Conservation (phyloP, 1,140 invertebrate species). For the Drosophila serrata region DNA sequence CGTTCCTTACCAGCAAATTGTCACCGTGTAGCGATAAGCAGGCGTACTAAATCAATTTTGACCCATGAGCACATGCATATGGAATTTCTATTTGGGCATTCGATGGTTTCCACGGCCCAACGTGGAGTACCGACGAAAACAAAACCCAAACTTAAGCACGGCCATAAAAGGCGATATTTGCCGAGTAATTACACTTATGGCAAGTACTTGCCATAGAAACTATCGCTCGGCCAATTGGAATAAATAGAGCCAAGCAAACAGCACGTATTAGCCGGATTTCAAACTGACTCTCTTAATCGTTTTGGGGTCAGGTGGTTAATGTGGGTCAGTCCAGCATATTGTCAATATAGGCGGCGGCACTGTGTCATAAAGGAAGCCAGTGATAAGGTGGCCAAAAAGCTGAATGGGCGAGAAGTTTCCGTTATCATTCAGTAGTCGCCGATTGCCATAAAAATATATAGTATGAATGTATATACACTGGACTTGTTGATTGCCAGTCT, state of each 20-base stretch:
- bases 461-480: conserved; percentile 9
- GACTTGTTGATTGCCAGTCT: conserved; percentile 14
- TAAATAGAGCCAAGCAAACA: conserved; percentile 14
- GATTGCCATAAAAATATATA: conserved; percentile 27
- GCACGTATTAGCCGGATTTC: conserved; percentile 23
- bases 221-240: conserved; percentile 13
- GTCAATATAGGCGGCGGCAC: conserved; percentile 32
- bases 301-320: conserved; percentile 26
- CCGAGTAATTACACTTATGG: conserved; percentile 34
- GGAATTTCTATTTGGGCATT: conserved; percentile 54
- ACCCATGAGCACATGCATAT: conserved; percentile 57
- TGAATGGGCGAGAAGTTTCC: conserved; percentile 33
- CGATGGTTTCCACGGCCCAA: conserved; percentile 10
- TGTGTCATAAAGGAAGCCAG: conserved; percentile 19
- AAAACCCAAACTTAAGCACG: conserved; percentile 55
- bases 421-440: conserved; percentile 33
- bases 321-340: conserved; percentile 41
- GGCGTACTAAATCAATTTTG: conserved; percentile 44
- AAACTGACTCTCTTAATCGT: neutral
- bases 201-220: conserved; percentile 19
- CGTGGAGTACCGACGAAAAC: conserved; percentile 30
- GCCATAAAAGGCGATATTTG: conserved; percentile 40
- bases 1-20: conserved; percentile 37
- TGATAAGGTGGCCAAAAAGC: conserved; percentile 47
- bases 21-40: conserved; percentile 48